Evolutionary conservation across 2,888 invertebrate genomes (phyloP).

Genomic region (Hyppa rectilinea): DNA sequence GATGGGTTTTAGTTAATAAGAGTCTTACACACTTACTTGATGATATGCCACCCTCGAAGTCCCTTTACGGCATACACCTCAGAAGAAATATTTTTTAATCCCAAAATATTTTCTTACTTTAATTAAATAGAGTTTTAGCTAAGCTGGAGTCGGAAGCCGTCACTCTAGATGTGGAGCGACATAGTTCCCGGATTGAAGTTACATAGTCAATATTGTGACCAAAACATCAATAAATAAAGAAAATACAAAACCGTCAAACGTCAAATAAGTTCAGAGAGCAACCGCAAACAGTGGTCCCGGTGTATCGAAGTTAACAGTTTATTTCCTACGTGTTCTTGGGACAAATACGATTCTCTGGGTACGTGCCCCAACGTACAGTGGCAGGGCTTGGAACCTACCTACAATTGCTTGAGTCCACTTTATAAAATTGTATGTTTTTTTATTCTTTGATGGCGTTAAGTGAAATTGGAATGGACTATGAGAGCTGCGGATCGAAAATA

Average conservation of each 20-base stretch:
- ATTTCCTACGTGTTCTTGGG: slow-evolving; percentile 83
- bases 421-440: slow-evolving; percentile 69
- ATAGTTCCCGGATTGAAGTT: no score
- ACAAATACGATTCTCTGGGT: slow-evolving; percentile 83
- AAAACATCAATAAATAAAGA: slow-evolving; percentile 7
- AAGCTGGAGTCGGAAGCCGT: no score
- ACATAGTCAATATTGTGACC: no score
- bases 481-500: slow-evolving; percentile 50
- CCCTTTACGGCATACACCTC: no score
- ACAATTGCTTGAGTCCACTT: slow-evolving; percentile 62
- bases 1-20: no score
- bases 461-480: slow-evolving; percentile 62
- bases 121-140: no score
- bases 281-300: slow-evolving; percentile 63
- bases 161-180: no score
- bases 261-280: slow-evolving; percentile 54
- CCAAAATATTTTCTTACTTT: no score
- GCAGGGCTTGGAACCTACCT: slow-evolving; percentile 50
- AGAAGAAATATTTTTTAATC: no score
- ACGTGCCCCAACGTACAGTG: slow-evolving; percentile 78
- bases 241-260: slow-evolving; percentile 35
- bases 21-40: no score
- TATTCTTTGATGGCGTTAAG: slow-evolving; percentile 58
- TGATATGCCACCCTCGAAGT: no score
- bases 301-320: slow-evolving; percentile 84